Evolutionary conservation across 2,113 vertebrate genomes (phyloP), one percentile per base, ranked within the genome.

Genomic region (Silurus meridionalis): DNA sequence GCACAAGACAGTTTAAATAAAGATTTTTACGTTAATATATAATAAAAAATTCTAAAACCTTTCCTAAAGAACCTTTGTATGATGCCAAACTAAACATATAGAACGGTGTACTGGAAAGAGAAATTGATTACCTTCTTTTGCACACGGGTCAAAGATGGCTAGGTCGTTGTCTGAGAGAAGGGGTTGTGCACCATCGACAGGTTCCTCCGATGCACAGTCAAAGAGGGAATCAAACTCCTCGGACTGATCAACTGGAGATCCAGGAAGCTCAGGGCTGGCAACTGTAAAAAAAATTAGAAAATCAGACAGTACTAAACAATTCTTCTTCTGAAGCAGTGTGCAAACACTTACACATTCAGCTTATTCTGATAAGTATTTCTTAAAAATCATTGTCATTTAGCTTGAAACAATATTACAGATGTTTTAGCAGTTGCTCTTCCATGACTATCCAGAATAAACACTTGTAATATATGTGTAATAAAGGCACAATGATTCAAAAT

Each of bases 71-170:
- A 37, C 1, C 28, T 37, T 37, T 37, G 28, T 37, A 63, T 50
- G 10, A 80, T 21, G 2, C 17, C 58, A 52, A 57, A n/a, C 21
- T 58, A 75, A 66, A 64, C 50, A 57, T 86, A 37, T 53, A 37
- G 71, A 17, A 46, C 2, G 37, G 13, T 13, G 53, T 25, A 5
- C 2, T 9, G 8, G 64, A n/a, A 4, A 63, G 13, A 60, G 15
- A 74, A 15, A 60, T 53, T 66, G n/a, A 67, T n/a, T 64, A 15
- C 96, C 97, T 94, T 95, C 92, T 92, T 95, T 96, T 86, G 93
- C 95, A 92, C 96, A 97, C 25, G 97, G 97, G 88, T 98, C 97
- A 58, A 98, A 98, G 58, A 96, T 94, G 14, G 96, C 97, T 58
- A 98, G 88, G 90, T 98, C 97, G 0, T 93, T 93, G 48, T 95